Evolutionary conservation across 2,113 vertebrate species (phyloP).

Genomic region (Lampris incognitus): DNA sequence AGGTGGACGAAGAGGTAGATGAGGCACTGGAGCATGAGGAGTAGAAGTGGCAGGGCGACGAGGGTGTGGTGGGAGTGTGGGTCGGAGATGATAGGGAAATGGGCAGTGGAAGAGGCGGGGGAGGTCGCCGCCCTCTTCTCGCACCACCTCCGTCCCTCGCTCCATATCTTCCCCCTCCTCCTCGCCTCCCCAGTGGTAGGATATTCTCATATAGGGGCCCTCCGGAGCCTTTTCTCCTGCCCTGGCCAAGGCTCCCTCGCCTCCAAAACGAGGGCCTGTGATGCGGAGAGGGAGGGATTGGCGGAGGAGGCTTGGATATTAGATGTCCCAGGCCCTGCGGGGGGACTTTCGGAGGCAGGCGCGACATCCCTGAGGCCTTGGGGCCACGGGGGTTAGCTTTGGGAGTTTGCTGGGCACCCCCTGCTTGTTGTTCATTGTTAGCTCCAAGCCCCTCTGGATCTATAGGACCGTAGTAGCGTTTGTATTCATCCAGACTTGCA

Average conservation of each 20-base stretch:
- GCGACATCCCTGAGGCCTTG: conserved; percentile 76
- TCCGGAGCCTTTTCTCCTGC: conserved; percentile 78
- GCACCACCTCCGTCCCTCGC: conserved; percentile 65
- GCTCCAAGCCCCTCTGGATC: conserved; percentile 88
- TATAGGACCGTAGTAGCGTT: conserved; percentile 92
- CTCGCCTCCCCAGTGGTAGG: conserved; percentile 80
- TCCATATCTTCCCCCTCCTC: conserved; percentile 82
- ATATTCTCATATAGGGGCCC: conserved; percentile 83
- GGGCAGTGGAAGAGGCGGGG: conserved; percentile 80
- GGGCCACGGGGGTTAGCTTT: conserved; percentile 72
- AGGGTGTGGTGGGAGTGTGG: conserved; percentile 79
- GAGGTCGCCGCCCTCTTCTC: conserved; percentile 75
- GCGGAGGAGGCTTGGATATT: conserved; percentile 74
- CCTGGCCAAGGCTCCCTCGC: conserved; percentile 77
- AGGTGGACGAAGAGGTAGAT: conserved; percentile 78
- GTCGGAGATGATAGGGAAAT: conserved; percentile 80
- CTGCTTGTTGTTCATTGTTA: conserved; percentile 73
- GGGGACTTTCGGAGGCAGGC: conserved; percentile 71
- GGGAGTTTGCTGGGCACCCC: conserved; percentile 77
- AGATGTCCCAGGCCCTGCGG: conserved; percentile 64
- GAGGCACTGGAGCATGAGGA: conserved; percentile 81
- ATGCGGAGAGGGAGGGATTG: conserved; percentile 69
- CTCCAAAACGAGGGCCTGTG: conserved; percentile 80
- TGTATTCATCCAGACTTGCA: conserved; percentile 87
- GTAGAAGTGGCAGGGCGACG: conserved; percentile 79